Evolutionary conservation across 2,888 invertebrate species (phyloP).

Genomic region (Calameuta pallipes): DNA sequence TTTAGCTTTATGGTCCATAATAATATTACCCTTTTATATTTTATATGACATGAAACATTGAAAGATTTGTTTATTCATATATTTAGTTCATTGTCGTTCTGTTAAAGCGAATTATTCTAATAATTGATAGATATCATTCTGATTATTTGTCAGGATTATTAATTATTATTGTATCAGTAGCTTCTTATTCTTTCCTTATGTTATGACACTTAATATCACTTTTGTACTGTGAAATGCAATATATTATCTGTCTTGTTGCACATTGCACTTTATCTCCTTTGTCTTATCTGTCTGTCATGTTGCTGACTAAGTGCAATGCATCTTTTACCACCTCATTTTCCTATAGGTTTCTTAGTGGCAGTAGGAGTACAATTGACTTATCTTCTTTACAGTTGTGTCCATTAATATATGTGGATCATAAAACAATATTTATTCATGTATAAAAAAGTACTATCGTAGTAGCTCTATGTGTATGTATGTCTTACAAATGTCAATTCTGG

Average conservation of each 20-base stretch:
- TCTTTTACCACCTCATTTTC: neutral
- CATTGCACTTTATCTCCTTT: neutral
- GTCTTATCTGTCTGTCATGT: neutral
- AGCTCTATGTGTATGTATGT: neutral
- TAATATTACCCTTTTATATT: neutral
- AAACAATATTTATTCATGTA: neutral
- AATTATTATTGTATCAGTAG: neutral
- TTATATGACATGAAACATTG: too few species aligned
- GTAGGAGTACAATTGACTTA: too few species aligned
- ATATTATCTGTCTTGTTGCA: neutral
- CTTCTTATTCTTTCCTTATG: neutral
- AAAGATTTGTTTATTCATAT: neutral
- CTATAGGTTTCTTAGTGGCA: neutral
- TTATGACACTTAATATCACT: neutral
- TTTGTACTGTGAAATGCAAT: neutral
- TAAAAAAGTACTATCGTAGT: too few species aligned
- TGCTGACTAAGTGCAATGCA: neutral
- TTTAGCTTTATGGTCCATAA: neutral
- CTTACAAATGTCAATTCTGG: neutral
- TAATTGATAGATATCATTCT: neutral
- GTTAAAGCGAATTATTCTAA: neutral
- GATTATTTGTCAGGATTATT: neutral
- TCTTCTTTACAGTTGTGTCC: neutral
- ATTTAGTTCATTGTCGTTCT: neutral
- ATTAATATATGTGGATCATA: neutral